phyloP scores from a whole-genome alignment of 2,797 vertebrate genomes.

The Channallabes apus region DNA sequence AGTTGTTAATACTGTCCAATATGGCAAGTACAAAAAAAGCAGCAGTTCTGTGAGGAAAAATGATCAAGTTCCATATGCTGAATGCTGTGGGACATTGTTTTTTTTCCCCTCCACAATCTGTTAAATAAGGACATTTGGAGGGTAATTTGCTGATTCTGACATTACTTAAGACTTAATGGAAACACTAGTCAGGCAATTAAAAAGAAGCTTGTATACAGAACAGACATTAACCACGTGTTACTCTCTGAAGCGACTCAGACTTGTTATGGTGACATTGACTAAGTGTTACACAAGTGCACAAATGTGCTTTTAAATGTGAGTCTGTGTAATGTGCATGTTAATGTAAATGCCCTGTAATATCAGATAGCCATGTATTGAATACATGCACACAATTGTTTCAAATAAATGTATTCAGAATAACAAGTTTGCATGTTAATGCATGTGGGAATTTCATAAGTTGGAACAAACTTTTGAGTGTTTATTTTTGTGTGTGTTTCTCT shows the following conservation, averaged over 20 bases:
- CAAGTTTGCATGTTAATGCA: neutral
- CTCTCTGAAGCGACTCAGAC: neutral
- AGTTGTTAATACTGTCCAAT: neutral
- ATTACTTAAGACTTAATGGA: slow-evolving; percentile 2
- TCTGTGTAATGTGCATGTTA: neutral
- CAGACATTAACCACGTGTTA: neutral
- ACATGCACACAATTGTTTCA: neutral
- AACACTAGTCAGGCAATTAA: neutral
- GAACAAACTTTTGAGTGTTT: neutral
- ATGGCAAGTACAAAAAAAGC: neutral
- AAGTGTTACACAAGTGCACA: neutral
- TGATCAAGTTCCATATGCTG: neutral
- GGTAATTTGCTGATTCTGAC: slow-evolving; percentile 4
- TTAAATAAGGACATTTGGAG: slow-evolving; percentile 9
- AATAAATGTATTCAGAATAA: neutral
- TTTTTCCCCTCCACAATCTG: neutral
- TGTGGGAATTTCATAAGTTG: neutral
- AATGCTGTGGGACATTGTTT: neutral
- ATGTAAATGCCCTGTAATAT: neutral
- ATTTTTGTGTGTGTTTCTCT: too few relatives aligned
- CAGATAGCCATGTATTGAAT: neutral
- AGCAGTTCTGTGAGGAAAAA: neutral
- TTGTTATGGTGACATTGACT: neutral
- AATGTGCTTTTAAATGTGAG: neutral
- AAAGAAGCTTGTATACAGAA: neutral